These are phyloP conservation scores for Acromyrmex charruanus DNA, from an alignment of 1,140 invertebrate species.

Conservation along the genomic window DNA sequence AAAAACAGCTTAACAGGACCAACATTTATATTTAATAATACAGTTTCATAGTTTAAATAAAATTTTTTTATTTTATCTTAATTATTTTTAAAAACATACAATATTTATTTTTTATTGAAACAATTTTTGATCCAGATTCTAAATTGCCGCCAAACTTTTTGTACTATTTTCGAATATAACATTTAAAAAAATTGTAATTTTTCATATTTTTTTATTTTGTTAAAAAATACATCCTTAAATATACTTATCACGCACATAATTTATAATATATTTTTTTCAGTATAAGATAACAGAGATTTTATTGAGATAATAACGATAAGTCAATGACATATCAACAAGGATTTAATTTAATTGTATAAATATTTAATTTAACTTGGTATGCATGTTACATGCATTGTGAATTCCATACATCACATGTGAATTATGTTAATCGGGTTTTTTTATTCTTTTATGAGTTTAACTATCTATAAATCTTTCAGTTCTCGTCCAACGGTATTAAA, in stretches of 20 bases:
- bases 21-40: too few species aligned
- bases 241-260: background rate
- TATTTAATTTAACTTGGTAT: background rate
- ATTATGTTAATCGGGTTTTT: conserved; percentile 5
- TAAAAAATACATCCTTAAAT: background rate
- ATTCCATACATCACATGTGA: background rate
- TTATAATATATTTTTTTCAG: background rate
- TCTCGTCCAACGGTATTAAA: background rate
- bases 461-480: background rate
- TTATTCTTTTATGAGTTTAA: background rate
- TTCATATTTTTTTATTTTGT: too few species aligned
- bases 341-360: background rate
- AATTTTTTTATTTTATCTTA: too few species aligned
- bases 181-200: too few species aligned
- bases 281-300: background rate
- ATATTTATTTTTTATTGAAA: too few species aligned
- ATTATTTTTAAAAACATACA: too few species aligned
- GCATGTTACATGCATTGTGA: background rate
- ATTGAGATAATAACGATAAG: background rate
- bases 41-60: too few species aligned
- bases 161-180: too few species aligned
- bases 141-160: too few species aligned
- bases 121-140: too few species aligned
- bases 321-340: background rate
- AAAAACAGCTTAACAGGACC: too few species aligned